Evolutionary conservation across 2,113 vertebrate genomes (phyloP).

Genomic region (Pachycephala philippinensis): DNA sequence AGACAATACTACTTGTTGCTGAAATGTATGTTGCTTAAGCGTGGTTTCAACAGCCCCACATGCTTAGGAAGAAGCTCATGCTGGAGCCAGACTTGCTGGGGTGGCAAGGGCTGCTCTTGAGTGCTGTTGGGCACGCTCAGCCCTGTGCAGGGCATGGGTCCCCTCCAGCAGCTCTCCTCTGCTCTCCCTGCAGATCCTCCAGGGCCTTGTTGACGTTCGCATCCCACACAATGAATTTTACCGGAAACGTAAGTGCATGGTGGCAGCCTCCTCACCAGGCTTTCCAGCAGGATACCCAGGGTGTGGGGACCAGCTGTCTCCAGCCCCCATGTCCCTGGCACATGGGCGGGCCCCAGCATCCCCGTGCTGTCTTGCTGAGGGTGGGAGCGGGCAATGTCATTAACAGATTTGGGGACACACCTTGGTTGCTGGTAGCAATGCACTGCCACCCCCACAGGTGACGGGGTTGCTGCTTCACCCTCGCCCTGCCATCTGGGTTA

Average conservation of each 20-base stretch:
- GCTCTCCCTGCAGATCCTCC: conserved; percentile 79
- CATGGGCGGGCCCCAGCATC: background rate
- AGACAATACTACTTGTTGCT: background rate
- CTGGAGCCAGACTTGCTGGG: background rate
- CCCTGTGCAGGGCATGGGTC: accelerated
- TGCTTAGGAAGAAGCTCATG: background rate
- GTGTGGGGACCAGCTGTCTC: accelerated
- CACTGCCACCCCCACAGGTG: accelerated
- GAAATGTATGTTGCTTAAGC: background rate
- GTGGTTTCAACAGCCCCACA: accelerated
- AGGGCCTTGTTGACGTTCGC: conserved; percentile 86
- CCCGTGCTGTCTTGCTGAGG: background rate
- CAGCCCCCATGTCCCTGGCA: accelerated
- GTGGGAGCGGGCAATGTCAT: background rate
- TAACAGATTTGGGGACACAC: background rate
- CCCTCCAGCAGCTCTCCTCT: background rate
- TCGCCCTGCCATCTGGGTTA: background rate
- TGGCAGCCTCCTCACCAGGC: background rate
- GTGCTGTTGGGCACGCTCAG: accelerated
- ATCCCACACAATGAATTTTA: conserved; percentile 91
- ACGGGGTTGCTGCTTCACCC: background rate
- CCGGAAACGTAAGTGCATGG: conserved; percentile 77
- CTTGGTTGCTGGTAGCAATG: background rate
- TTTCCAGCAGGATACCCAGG: accelerated
- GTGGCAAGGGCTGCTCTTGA: accelerated